Conservation (phyloP, 2,797 vertebrate species). For the Crax fasciolata region DNA sequence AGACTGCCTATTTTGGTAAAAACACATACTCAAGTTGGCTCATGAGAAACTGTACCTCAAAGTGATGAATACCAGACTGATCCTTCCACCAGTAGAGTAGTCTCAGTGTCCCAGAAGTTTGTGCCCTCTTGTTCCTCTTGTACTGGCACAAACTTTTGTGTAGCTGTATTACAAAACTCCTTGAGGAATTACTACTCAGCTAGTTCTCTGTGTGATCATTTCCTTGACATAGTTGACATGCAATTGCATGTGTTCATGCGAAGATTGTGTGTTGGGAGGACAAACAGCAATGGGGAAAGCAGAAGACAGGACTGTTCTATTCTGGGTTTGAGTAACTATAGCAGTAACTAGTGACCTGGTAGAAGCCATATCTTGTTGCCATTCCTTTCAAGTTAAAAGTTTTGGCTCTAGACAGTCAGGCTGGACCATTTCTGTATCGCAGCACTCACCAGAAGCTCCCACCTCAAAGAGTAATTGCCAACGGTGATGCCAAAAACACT, state of each 20-base stretch:
- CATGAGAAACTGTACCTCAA: background rate
- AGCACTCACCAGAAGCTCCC: background rate
- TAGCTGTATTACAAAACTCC: background rate
- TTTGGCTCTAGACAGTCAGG: background rate
- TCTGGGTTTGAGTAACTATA: background rate
- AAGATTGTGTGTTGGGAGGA: background rate
- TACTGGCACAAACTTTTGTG: background rate
- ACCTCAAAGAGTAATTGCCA: background rate
- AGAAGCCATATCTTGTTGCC: background rate
- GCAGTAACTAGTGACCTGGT: background rate
- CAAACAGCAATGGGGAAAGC: background rate
- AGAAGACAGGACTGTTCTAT: background rate
- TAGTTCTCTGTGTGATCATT: background rate
- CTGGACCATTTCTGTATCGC: background rate
- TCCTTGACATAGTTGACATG: background rate
- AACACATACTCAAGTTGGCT: background rate
- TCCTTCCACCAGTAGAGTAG: background rate
- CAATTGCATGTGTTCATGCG: background rate
- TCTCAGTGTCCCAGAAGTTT: background rate
- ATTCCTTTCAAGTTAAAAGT: background rate
- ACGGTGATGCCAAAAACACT: constrained; percentile 80
- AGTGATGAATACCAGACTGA: background rate
- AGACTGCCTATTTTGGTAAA: background rate
- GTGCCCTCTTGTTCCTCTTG: background rate
- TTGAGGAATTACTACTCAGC: background rate